These are phyloP conservation scores for Megalops atlanticus DNA, from an alignment of 2,113 vertebrate species.

Conservation along the genomic window DNA sequence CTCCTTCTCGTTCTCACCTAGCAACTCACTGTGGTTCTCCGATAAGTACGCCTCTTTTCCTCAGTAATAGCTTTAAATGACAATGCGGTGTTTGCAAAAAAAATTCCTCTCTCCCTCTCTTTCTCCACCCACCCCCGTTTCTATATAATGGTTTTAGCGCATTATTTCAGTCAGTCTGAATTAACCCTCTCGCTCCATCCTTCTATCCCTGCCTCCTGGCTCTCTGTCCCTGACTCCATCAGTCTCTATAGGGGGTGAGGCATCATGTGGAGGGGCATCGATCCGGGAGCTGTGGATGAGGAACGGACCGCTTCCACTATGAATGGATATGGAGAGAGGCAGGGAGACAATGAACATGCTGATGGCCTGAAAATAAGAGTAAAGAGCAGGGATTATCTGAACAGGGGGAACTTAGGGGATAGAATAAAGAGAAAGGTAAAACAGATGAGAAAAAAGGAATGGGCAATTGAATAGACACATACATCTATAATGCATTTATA, in stretches of 20 bases:
- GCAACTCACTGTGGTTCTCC: background rate
- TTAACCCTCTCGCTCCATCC: background rate
- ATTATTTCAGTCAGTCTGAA: background rate
- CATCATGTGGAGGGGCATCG: slow-evolving; percentile 26
- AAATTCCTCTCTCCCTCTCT: background rate
- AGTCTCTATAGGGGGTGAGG: background rate
- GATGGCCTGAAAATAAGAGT: background rate
- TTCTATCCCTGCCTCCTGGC: background rate
- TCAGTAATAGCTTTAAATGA: background rate
- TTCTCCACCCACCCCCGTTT: background rate
- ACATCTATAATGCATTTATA: too few relatives aligned
- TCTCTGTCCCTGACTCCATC: background rate
- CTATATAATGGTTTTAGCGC: background rate
- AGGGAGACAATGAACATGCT: background rate
- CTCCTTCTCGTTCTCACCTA: background rate
- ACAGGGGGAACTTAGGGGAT: background rate
- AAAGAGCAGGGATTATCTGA: background rate
- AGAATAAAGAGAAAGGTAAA: background rate
- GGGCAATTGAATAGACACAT: too few relatives aligned
- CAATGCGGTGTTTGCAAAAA: background rate
- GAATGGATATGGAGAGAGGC: slow-evolving; percentile 26
- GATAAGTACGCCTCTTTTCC: background rate
- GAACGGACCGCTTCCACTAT: slow-evolving; percentile 31
- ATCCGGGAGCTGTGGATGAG: slow-evolving; percentile 23
- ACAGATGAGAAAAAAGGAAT: background rate